These are phyloP conservation scores for Eilema depressum DNA, from an alignment of 2,888 invertebrate species.

Conservation along the genomic window DNA sequence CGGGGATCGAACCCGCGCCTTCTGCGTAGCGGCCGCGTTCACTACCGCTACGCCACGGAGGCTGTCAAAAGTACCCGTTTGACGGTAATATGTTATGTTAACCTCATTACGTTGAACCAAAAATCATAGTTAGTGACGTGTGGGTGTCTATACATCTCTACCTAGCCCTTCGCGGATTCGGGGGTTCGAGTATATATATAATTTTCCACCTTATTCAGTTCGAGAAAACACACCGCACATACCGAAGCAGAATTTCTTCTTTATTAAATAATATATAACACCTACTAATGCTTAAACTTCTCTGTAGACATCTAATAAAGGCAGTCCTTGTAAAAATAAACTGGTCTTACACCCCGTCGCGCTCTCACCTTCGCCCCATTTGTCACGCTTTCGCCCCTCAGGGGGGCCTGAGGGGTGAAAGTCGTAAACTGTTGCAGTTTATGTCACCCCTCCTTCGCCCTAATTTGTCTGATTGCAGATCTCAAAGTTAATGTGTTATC, in stretches of 20 bases:
- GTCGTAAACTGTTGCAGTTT: slow-evolving; percentile 60
- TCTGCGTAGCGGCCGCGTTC: too few relatives aligned
- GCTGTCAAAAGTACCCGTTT: too few relatives aligned
- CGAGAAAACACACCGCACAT: slow-evolving; percentile 8
- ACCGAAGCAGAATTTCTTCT: slow-evolving; percentile 16
- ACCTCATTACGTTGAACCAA: too few relatives aligned
- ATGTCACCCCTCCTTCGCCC: slow-evolving; percentile 33
- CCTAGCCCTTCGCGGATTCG: too few relatives aligned
- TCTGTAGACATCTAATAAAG: slow-evolving; percentile 54
- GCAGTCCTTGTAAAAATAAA: slow-evolving; percentile 60
- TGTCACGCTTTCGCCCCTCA: slow-evolving; percentile 44
- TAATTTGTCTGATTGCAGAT: slow-evolving; percentile 59
- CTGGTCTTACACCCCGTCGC: slow-evolving; percentile 52
- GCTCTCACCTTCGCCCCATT: slow-evolving; percentile 45
- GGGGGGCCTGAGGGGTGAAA: slow-evolving; percentile 26
- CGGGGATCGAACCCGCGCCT: too few relatives aligned
- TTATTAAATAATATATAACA: slow-evolving; percentile 25
- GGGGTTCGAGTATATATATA: too few relatives aligned
- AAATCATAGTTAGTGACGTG: too few relatives aligned
- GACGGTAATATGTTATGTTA: too few relatives aligned
- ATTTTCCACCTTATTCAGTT: slow-evolving; percentile 4
- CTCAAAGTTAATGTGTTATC: slow-evolving; percentile 33
- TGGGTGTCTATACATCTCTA: too few relatives aligned
- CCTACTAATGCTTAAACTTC: slow-evolving; percentile 13
- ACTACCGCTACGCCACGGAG: too few relatives aligned